A percentile compares a stretch with the other conserved stretches of the same genome.
phyloP scores from a whole-genome alignment of 2,797 vertebrate genomes.

The Rhincodon typus region DNA sequence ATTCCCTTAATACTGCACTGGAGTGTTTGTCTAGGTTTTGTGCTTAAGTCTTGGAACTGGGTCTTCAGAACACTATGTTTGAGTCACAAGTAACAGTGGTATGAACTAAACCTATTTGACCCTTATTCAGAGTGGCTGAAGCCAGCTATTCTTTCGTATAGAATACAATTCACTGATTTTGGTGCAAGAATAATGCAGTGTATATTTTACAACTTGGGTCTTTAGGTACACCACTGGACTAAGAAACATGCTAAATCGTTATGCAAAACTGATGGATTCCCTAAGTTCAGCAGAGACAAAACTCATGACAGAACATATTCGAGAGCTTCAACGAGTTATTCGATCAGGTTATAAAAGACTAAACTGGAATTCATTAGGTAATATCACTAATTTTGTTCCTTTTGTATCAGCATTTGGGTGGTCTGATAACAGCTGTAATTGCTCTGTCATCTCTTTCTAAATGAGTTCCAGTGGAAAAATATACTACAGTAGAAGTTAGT shows the following conservation, averaged over 20 bases:
- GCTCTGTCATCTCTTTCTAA: background rate
- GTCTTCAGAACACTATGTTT: background rate
- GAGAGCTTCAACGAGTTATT: slow-evolving; percentile 61
- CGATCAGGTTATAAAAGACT: slow-evolving; percentile 66
- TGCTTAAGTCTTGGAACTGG: background rate
- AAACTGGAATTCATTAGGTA: slow-evolving; percentile 85
- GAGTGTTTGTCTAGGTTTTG: background rate
- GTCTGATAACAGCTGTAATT: background rate
- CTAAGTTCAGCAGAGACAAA: slow-evolving; percentile 63
- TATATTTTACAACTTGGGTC: slow-evolving; percentile 15
- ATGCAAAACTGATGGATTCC: slow-evolving; percentile 60
- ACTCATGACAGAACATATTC: slow-evolving; percentile 66
- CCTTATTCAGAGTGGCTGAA: background rate
- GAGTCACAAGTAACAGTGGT: background rate
- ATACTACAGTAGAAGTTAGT: background rate
- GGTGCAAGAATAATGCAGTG: background rate
- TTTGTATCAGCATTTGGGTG: background rate
- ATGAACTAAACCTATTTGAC: background rate
- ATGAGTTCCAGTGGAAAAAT: background rate
- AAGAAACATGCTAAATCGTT: slow-evolving; percentile 59
- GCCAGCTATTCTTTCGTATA: background rate
- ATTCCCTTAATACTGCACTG: background rate
- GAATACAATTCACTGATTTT: background rate
- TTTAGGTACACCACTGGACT: slow-evolving; percentile 68
- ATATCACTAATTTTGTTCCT: background rate